Conservation (phyloP, 2,888 invertebrate species). For the Eupithecia dodoneata region DNA sequence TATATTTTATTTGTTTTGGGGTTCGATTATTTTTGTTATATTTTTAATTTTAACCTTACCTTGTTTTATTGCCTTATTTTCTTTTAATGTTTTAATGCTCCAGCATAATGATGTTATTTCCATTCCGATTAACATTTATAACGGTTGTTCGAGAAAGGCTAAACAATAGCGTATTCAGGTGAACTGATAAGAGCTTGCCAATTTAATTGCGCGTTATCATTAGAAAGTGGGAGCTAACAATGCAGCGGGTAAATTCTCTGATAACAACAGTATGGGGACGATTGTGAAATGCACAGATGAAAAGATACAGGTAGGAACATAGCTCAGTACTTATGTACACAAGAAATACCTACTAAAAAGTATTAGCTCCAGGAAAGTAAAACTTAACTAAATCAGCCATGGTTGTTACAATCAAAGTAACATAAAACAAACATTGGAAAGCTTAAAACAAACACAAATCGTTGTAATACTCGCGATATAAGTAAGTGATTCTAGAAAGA, state of each 20-base stretch:
- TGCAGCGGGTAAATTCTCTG: slow-evolving; percentile 43
- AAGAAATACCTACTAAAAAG: background rate
- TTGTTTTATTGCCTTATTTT: background rate
- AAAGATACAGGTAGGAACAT: slow-evolving; percentile 19
- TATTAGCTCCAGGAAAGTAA: background rate
- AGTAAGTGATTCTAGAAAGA: background rate
- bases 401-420: background rate
- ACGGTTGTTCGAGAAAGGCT: slow-evolving; percentile 9
- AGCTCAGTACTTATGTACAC: background rate
- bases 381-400: background rate
- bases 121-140: background rate
- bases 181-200: slow-evolving; percentile 32
- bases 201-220: slow-evolving; percentile 30
- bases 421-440: background rate
- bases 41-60: background rate
- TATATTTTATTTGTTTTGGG: background rate
- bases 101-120: background rate
- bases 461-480: too few species aligned
- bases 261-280: slow-evolving; percentile 54
- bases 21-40: background rate
- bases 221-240: slow-evolving; percentile 50
- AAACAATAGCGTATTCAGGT: slow-evolving; percentile 25
- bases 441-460: background rate
- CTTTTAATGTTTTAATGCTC: background rate
- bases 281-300: slow-evolving; percentile 42